These are phyloP conservation scores for Lasioglossum malachurum DNA, from an alignment of 2,888 invertebrate species.

Conservation along the genomic window DNA sequence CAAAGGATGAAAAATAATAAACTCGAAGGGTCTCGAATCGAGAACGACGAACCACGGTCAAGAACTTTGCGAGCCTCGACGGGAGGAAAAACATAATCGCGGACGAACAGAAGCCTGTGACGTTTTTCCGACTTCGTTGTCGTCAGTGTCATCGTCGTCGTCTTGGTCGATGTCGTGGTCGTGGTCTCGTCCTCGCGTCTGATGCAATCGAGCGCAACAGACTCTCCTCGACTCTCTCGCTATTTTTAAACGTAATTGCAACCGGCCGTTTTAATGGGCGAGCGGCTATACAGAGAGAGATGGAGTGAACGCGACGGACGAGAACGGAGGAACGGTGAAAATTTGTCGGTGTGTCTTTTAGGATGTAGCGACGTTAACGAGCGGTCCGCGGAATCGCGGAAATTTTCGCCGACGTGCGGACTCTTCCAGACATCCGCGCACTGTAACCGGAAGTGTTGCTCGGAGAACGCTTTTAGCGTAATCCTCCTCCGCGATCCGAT, in stretches of 20 bases:
- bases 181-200: constrained; percentile 74
- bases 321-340: constrained; percentile 45
- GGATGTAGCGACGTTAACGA: constrained; percentile 41
- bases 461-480: not conserved
- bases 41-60: not conserved
- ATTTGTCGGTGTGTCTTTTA: constrained; percentile 55
- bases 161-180: constrained; percentile 65
- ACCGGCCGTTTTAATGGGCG: constrained; percentile 81
- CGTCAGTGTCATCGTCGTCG: constrained; percentile 38
- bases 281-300: constrained; percentile 75
- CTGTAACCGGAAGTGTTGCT: constrained; percentile 10
- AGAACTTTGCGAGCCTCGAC: constrained; percentile 4
- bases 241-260: constrained; percentile 84
- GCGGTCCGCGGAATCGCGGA: constrained; percentile 19
- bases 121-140: constrained; percentile 69
- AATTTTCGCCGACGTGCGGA: constrained; percentile 15
- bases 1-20: not conserved
- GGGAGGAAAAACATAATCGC: constrained; percentile 40
- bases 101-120: constrained; percentile 64
- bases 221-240: constrained; percentile 76
- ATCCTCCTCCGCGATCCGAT: not conserved
- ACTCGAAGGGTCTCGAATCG: not conserved
- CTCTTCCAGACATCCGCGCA: not conserved
- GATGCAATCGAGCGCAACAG: constrained; percentile 82
- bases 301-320: constrained; percentile 28